Evolutionary conservation across 1,140 invertebrate species (phyloP), one percentile per base, ranked within the genome.

Genomic region (Marisa cornuarietis): DNA sequence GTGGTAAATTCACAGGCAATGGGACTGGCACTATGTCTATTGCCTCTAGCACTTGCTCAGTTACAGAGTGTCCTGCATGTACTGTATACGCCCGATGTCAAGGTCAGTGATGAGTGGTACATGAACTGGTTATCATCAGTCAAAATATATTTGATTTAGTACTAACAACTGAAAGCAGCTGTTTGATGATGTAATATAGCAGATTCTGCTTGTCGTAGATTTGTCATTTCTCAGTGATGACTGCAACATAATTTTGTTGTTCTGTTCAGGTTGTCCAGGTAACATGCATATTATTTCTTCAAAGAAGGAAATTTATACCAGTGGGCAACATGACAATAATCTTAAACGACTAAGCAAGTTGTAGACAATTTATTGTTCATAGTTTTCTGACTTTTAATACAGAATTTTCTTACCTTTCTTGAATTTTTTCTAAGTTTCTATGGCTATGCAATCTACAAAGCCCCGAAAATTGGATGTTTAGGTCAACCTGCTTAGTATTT

Each of bases 41-140:
- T 18, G 74, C 71, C 11, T 75, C 77, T 24, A 78, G 58, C 51
- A 79, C 80, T 78, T 82, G 82, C 58, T 72, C 79, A 65, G 49
- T 80, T 31, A 61, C 80, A 22, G 69, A 69, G 0, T 85, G 84
- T 82, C 66, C 71, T 24, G 58, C 63, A 0, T 85, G 84, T 80
- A 79, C 71, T 5, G 81, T 85, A 14, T 82, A 85, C 52, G 86
- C 86, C n/a, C 81, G 86, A 49, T 87, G 86, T 82, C 84, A 85
- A 78, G 82, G 86, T 87, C 61, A 83, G 86, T 61, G 26, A 24
- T 49, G 26, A 69, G 16, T 20, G 16, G 6, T 69, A 22, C 16
- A 22, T 20, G 10, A 18, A 31, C 68, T 20, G 16, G n/a, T 16
- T 71, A 51, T 42, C 18, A 42, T 51, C 68, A 58, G 54, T 58